A percentile compares a stretch with the other conserved stretches of the same genome.
These are phyloP conservation scores for Myotis daubentonii DNA, from an alignment of 2,797 vertebrate genomes.

Conservation along the genomic window DNA sequence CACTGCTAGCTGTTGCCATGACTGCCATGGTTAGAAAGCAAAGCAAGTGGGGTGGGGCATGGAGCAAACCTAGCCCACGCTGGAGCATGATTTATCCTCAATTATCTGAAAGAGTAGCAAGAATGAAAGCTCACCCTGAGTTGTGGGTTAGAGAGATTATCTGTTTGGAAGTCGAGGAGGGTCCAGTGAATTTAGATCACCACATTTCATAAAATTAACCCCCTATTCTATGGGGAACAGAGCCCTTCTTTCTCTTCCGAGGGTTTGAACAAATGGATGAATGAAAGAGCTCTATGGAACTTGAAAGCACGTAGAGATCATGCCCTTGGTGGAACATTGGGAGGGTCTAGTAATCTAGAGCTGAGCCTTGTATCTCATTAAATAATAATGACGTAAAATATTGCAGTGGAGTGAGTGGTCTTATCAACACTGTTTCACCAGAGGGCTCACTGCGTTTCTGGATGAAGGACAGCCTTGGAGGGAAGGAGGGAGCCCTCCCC, in stretches of 20 bases:
- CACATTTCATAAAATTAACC: conserved; percentile 9
- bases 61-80: neutral
- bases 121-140: neutral
- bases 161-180: neutral
- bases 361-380: neutral
- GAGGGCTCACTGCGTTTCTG: neutral
- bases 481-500: no score
- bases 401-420: neutral
- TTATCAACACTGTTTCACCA: neutral
- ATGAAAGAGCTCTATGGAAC: neutral
- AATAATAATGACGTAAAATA: neutral
- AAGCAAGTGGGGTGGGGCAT: neutral
- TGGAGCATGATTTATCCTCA: neutral
- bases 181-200: neutral
- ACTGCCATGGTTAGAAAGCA: neutral
- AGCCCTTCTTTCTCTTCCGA: neutral
- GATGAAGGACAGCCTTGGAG: neutral
- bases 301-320: neutral
- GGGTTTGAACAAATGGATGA: neutral
- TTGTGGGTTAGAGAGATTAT: neutral
- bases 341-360: neutral
- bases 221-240: neutral
- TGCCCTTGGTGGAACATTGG: neutral
- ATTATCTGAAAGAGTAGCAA: neutral
- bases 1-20: neutral